A percentile compares a stretch with the other conserved stretches of the same genome.
Evolutionary conservation across 2,113 vertebrate genomes (phyloP).

Genomic region (Cebidichthys violaceus): DNA sequence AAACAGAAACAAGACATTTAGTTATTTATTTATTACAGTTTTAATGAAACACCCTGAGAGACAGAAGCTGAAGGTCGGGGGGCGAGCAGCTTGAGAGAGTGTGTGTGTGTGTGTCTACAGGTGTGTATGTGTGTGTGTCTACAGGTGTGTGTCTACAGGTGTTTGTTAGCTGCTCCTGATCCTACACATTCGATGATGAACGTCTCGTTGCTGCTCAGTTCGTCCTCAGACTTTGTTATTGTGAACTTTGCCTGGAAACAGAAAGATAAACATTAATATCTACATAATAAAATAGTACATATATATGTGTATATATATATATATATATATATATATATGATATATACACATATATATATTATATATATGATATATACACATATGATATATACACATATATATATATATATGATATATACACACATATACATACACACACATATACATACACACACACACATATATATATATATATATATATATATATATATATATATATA

Average conservation of each 20-base stretch:
- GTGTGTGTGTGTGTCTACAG: conserved; percentile 16
- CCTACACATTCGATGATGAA: conserved; percentile 95
- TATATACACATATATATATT: no score
- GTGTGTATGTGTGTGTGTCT: conserved; percentile 9
- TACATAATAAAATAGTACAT: not conserved
- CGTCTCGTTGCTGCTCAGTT: conserved; percentile 82
- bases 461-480: not conserved
- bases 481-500: not conserved
- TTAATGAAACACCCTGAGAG: conserved; percentile 68
- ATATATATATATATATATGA: no score
- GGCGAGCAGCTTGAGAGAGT: conserved; percentile 42
- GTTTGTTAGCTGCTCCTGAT: conserved; percentile 77
- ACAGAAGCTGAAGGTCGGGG: conserved; percentile 57
- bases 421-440: not conserved
- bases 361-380: no score
- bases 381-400: not conserved
- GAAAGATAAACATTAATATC: not conserved
- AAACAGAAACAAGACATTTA: conserved; percentile 6
- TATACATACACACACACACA: no score
- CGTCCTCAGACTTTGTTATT: conserved; percentile 89
- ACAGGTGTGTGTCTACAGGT: conserved; percentile 20
- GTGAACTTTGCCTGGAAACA: conserved; percentile 92
- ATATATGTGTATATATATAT: not conserved
- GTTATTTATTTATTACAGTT: conserved; percentile 65
- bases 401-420: not conserved